A percentile compares a stretch with the other conserved stretches of the same genome.
Evolutionary conservation across 1,140 invertebrate species (phyloP).

Genomic region (Piezodorus guildinii): DNA sequence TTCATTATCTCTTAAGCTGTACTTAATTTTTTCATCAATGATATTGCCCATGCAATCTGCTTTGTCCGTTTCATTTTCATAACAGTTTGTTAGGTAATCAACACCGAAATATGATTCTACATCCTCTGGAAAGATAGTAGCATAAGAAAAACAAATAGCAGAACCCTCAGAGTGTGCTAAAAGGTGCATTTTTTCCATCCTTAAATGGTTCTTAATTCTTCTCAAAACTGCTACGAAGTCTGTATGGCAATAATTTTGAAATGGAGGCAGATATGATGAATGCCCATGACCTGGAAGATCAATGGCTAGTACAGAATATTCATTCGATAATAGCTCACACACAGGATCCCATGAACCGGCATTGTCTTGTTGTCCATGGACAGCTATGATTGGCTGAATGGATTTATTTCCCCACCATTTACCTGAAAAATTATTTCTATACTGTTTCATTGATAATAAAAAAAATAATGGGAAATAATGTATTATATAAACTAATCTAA

Average conservation of each 20-base stretch:
- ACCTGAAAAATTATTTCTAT: slow-evolving; percentile 35
- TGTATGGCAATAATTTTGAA: slow-evolving; percentile 65
- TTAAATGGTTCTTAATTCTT: slow-evolving; percentile 60
- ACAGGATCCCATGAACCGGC: slow-evolving; percentile 72
- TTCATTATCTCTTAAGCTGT: slow-evolving; percentile 37
- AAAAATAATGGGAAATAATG: too few relatives aligned
- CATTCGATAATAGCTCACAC: slow-evolving; percentile 50
- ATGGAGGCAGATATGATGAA: slow-evolving; percentile 58
- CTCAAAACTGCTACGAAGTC: slow-evolving; percentile 53
- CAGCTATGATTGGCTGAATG: slow-evolving; percentile 59
- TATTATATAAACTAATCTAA: too few relatives aligned
- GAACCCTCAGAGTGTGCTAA: slow-evolving; percentile 73
- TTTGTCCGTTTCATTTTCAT: slow-evolving; percentile 54
- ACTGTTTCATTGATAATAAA: too few relatives aligned
- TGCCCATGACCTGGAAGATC: slow-evolving; percentile 72
- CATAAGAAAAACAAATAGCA: slow-evolving; percentile 65
- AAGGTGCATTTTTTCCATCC: slow-evolving; percentile 63
- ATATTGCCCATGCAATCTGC: slow-evolving; percentile 45
- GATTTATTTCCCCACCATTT: slow-evolving; percentile 67
- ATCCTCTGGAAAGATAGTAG: slow-evolving; percentile 59
- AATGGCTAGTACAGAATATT: slow-evolving; percentile 52
- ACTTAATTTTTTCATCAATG: slow-evolving; percentile 62
- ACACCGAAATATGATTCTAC: slow-evolving; percentile 33
- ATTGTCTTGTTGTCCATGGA: slow-evolving; percentile 86
- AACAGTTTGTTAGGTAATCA: slow-evolving; percentile 33